Evolutionary conservation across 64 coral and sea anemone species (phyloP).

Genomic region (Dendrophyllia cribrosa): DNA sequence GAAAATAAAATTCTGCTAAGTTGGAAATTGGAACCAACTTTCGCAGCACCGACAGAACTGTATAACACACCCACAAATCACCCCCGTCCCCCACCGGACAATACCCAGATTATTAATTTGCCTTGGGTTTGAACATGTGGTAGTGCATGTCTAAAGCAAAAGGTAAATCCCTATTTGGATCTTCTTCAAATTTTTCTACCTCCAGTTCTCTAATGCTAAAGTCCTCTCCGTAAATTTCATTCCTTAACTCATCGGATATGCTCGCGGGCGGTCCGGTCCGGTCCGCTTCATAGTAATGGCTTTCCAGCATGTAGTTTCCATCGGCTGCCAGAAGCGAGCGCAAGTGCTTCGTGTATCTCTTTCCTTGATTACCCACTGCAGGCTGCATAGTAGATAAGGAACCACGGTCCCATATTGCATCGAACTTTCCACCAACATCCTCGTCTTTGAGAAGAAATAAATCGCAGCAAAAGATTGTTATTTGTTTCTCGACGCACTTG

Average conservation of each 20-base stretch:
- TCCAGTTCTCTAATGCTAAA: slow-evolving; percentile 50
- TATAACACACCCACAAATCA: too few relatives aligned
- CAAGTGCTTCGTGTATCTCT: slow-evolving; percentile 51
- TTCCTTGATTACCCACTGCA: slow-evolving; percentile 3
- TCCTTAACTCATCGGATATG: slow-evolving; percentile 33
- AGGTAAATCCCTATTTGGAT: not conserved
- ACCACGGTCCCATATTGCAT: slow-evolving; percentile 72
- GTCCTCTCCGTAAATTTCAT: slow-evolving; percentile 37
- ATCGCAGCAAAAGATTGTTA: slow-evolving; percentile 42
- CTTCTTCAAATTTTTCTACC: not conserved
- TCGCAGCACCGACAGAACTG: too few relatives aligned
- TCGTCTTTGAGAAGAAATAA: not conserved
- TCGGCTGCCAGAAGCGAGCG: slow-evolving; percentile 10
- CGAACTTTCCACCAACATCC: slow-evolving; percentile 31
- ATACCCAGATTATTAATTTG: not conserved
- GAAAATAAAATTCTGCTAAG: too few relatives aligned
- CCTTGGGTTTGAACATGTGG: slow-evolving; percentile 20
- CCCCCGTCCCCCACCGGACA: too few relatives aligned
- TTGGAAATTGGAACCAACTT: too few relatives aligned
- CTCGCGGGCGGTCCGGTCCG: not conserved
- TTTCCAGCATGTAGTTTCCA: slow-evolving; percentile 61
- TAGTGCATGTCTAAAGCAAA: not conserved
- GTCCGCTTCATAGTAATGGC: slow-evolving; percentile 29
- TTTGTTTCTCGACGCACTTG: slow-evolving; percentile 7
- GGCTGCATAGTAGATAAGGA: slow-evolving; percentile 48